Evolutionary conservation across 1,140 invertebrate species (phyloP).

Genomic region (Bombyx mori): DNA sequence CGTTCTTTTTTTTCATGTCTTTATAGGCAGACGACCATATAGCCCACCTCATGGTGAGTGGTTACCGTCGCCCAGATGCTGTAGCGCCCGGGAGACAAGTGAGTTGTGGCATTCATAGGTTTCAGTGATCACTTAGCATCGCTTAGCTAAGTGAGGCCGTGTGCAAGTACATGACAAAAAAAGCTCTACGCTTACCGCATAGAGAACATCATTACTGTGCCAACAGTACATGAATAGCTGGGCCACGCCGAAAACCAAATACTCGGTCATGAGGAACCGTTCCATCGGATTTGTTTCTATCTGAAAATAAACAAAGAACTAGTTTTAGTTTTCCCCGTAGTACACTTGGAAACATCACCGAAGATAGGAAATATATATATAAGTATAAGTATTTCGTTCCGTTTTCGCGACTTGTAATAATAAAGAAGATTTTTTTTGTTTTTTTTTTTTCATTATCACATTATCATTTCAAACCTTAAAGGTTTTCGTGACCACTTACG

Average conservation of each 20-base stretch:
- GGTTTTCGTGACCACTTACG: too few species aligned
- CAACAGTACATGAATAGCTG: slow-evolving; percentile 46
- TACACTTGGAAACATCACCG: not conserved
- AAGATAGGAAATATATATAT: not conserved
- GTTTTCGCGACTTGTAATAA: too few species aligned
- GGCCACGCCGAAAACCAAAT: slow-evolving; percentile 33
- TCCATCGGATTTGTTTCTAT: slow-evolving; percentile 33
- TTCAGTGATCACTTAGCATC: not conserved
- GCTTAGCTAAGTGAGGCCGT: too few species aligned
- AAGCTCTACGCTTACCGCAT: slow-evolving; percentile 23
- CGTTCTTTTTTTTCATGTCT: not conserved
- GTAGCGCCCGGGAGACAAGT: not conserved
- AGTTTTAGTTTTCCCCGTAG: not conserved
- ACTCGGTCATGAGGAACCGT: slow-evolving; percentile 32
- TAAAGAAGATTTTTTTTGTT: too few species aligned
- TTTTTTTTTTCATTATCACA: too few species aligned
- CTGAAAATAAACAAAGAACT: slow-evolving; percentile 20
- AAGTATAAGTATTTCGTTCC: too few species aligned
- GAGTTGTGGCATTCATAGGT: not conserved
- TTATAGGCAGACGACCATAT: not conserved
- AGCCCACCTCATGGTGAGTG: not conserved
- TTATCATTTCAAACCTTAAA: too few species aligned
- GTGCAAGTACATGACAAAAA: not conserved
- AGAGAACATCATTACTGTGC: slow-evolving; percentile 40
- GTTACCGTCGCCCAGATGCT: not conserved